Conservation (phyloP, 2,113 vertebrate species). For the Odocoileus hemionus region DNA sequence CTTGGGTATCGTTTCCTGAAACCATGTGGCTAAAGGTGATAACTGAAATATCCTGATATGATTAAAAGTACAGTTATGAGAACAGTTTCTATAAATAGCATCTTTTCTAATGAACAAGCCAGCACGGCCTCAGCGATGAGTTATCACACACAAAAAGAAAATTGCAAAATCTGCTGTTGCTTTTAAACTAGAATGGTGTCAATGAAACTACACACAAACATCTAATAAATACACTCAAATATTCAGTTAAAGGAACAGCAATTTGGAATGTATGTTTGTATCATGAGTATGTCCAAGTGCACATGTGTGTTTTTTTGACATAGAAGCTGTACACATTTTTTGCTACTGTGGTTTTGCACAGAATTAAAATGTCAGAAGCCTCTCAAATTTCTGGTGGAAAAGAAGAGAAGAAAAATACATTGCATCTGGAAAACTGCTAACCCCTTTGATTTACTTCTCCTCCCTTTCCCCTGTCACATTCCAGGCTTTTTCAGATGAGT, state of each 20-base stretch:
- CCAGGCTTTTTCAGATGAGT: slow-evolving; percentile 85
- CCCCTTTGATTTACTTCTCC: slow-evolving; percentile 88
- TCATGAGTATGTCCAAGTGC: neutral
- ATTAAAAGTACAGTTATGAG: slow-evolving; percentile 22
- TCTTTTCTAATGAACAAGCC: neutral
- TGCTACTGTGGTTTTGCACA: slow-evolving; percentile 64
- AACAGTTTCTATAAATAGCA: slow-evolving; percentile 30
- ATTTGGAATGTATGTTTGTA: neutral
- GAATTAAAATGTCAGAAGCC: slow-evolving; percentile 84
- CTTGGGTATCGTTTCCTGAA: slow-evolving; percentile 32
- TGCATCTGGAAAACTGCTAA: slow-evolving; percentile 89
- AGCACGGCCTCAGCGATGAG: neutral
- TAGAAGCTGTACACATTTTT: slow-evolving; percentile 19
- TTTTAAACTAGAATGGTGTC: slow-evolving; percentile 19
- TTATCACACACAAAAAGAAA: neutral
- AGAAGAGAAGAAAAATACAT: slow-evolving; percentile 84
- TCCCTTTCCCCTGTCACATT: slow-evolving; percentile 89
- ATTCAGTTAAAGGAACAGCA: neutral
- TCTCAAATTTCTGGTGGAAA: slow-evolving; percentile 81
- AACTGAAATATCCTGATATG: slow-evolving; percentile 45
- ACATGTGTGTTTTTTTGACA: neutral
- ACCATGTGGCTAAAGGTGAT: slow-evolving; percentile 52
- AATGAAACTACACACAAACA: neutral
- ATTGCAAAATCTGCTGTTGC: neutral
- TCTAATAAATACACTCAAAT: neutral